Evolutionary conservation across 2,797 vertebrate genomes (phyloP).

Genomic region (Tapirus indicus): DNA sequence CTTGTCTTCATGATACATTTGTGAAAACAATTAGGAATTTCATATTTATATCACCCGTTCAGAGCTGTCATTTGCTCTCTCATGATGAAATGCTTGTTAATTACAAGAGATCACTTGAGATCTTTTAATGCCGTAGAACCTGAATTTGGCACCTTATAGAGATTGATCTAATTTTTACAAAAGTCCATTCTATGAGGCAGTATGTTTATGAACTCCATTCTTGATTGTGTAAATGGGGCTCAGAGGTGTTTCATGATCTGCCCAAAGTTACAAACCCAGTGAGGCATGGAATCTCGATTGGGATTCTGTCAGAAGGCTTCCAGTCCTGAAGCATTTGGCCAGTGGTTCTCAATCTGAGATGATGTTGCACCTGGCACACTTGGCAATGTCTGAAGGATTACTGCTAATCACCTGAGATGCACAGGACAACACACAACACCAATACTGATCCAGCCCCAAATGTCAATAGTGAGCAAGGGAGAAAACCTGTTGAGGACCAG

Average conservation of each 20-base stretch:
- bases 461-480: background rate
- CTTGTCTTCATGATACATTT: background rate
- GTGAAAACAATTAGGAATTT: background rate
- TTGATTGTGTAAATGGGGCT: background rate
- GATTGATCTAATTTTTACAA: background rate
- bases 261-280: too few relatives aligned
- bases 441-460: too few relatives aligned
- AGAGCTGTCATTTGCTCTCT: background rate
- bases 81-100: background rate
- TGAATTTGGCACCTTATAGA: background rate
- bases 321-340: too few relatives aligned
- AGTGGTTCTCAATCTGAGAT: too few relatives aligned
- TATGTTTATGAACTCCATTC: background rate
- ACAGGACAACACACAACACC: background rate
- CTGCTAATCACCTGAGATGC: background rate
- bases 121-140: too few relatives aligned
- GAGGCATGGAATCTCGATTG: too few relatives aligned
- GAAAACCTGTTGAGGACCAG: background rate
- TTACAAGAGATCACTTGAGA: too few relatives aligned
- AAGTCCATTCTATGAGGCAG: background rate
- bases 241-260: too few relatives aligned
- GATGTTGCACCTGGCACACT: too few relatives aligned
- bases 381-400: background rate
- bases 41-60: background rate
- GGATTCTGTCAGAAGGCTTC: too few relatives aligned